phyloP scores from a whole-genome alignment of 2,888 invertebrate genomes.

The Andrena praecox region DNA sequence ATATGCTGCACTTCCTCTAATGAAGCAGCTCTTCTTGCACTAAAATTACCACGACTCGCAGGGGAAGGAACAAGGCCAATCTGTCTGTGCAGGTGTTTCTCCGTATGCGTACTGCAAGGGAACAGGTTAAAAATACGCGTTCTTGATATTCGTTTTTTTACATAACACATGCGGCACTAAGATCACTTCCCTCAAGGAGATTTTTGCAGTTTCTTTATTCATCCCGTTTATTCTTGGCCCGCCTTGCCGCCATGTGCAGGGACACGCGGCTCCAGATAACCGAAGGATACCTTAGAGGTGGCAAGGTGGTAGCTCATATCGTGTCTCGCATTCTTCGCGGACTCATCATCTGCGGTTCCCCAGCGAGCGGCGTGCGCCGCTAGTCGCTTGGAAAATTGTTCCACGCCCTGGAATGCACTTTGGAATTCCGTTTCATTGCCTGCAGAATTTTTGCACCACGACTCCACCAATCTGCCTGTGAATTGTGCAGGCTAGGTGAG shows the following conservation, averaged over 20 bases:
- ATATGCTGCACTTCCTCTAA: too few relatives aligned
- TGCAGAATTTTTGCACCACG: not conserved
- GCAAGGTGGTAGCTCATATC: constrained; percentile 31
- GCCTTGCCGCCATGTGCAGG: constrained; percentile 34
- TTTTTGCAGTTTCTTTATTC: not conserved
- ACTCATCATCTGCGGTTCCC: constrained; percentile 11
- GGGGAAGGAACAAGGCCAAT: not conserved
- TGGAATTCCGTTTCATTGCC: not conserved
- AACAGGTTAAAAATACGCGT: not conserved
- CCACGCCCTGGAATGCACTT: not conserved
- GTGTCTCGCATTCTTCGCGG: constrained; percentile 32
- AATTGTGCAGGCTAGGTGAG: not conserved
- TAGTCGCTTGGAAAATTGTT: constrained; percentile 27
- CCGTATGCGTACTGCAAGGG: not conserved
- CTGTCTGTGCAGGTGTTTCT: not conserved
- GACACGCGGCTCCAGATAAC: constrained; percentile 60
- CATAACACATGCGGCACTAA: not conserved
- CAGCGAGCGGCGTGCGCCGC: not conserved
- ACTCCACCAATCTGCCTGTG: not conserved
- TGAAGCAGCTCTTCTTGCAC: not conserved
- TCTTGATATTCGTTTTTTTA: not conserved
- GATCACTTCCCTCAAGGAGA: not conserved
- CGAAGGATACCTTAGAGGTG: constrained; percentile 39
- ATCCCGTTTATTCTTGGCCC: not conserved
- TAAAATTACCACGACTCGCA: not conserved